Conservation (phyloP, 2,888 invertebrate genomes). For the Diachrysia chrysitis region DNA sequence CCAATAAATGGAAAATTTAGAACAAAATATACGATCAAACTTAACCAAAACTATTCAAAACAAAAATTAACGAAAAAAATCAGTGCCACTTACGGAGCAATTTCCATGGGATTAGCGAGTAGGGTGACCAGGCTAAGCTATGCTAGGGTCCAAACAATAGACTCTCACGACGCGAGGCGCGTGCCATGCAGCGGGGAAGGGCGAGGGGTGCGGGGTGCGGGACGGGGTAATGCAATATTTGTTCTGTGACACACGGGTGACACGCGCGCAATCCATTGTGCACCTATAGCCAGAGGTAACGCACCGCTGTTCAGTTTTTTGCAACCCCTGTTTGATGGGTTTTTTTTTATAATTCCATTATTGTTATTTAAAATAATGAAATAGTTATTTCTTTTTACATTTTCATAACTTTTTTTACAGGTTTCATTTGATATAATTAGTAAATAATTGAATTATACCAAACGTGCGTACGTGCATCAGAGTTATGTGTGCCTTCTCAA, state of each 20-base stretch:
- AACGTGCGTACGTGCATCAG: too few species aligned
- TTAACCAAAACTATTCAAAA: slow-evolving; percentile 36
- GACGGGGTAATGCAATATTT: slow-evolving; percentile 84
- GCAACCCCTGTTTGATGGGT: slow-evolving; percentile 25
- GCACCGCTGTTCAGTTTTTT: slow-evolving; percentile 61
- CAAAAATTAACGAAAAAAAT: slow-evolving; percentile 69
- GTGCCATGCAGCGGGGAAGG: slow-evolving; percentile 55
- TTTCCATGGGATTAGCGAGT: slow-evolving; percentile 78
- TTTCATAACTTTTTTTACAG: too few species aligned
- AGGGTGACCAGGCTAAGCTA: slow-evolving; percentile 78
- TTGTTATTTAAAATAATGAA: background rate
- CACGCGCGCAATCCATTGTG: slow-evolving; percentile 81
- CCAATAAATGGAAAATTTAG: background rate
- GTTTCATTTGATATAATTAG: too few species aligned
- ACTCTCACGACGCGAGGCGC: slow-evolving; percentile 68
- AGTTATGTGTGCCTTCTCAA: too few species aligned
- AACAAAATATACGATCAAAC: background rate
- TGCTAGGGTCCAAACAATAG: slow-evolving; percentile 74
- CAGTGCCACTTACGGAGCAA: slow-evolving; percentile 74
- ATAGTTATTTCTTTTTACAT: background rate
- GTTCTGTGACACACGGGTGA: slow-evolving; percentile 86
- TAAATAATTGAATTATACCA: too few species aligned
- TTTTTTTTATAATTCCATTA: slow-evolving; percentile 3
- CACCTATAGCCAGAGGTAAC: slow-evolving; percentile 77
- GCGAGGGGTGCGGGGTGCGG: slow-evolving; percentile 28